Evolutionary conservation across 2,113 vertebrate genomes (phyloP), one percentile per base, ranked within the genome.

Genomic region (Mionectes macconnelli): DNA sequence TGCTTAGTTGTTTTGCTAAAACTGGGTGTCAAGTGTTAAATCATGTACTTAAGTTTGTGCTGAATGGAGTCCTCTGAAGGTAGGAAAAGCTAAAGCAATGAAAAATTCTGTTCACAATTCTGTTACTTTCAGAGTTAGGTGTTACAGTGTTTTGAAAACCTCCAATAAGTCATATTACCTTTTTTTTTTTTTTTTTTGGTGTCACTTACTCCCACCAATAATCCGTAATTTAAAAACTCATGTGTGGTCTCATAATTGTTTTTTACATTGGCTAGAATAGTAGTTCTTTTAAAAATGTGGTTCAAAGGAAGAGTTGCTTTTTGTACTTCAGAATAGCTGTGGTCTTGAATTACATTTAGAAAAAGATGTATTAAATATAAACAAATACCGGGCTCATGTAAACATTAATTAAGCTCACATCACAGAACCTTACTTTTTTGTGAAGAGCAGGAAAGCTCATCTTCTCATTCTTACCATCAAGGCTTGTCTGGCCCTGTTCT

Each of bases 281-380:
- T 83, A 60, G 44, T 87, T 81, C 30, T 69, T 85, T 73, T 35
- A 85, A 96, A 95, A 85, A 62, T 31, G 31, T 84, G 21, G 13
- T 93, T 96, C 89, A 82, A 69, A 89, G 49, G 35, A 76, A 87
- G 27, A 68, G 22, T 68, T 70, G 21, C 37, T 76, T 90, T 91
- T 87, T 47, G 56, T 91, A 56, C 33, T 70, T 77, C 23, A 55
- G 49, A 82, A 69, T 91, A 86, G 45, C 57, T 66, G 30, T 60
- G 30, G 67, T 94, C 85, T 96, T 90, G 45, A 93, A 73, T 90
- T 91, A 84, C 42, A 9, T 80, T 88, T 87, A 83, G 88, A 72
- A 93, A 84, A 89, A 93, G 8, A 59, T 74, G 22, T 63, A 63
- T 89, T 89, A 62, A 89, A 81, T 93, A 84, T 77, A 82, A 94